Evolutionary conservation across 2,888 invertebrate species (phyloP).

Genomic region (Callyntrura guangdongensis): DNA sequence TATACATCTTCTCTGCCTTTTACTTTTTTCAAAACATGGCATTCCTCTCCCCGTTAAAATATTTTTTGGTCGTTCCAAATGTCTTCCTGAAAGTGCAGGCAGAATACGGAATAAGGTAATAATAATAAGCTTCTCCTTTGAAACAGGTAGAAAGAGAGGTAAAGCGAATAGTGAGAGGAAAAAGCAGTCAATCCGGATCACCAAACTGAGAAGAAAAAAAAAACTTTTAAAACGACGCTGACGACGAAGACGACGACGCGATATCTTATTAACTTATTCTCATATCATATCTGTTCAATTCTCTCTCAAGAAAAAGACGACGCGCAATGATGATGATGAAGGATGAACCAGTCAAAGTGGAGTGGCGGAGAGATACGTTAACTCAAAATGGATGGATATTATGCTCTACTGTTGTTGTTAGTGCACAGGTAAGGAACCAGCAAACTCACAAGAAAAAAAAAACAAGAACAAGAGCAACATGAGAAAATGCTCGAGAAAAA

Average conservation of each 20-base stretch:
- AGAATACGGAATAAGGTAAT: constrained; percentile 77
- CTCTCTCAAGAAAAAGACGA: constrained; percentile 25
- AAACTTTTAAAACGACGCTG: constrained; percentile 27
- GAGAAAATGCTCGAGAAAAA: constrained; percentile 29
- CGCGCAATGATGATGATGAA: constrained; percentile 12
- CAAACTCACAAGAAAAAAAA: not conserved
- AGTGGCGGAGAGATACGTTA: not conserved
- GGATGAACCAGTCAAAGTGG: not conserved
- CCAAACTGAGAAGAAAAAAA: constrained; percentile 28
- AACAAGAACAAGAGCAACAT: constrained; percentile 49
- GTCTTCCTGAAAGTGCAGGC: constrained; percentile 76
- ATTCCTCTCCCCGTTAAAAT: not conserved
- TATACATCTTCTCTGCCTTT: constrained; percentile 21
- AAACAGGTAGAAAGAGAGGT: constrained; percentile 26
- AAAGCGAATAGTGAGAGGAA: constrained; percentile 62
- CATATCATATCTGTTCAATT: not conserved
- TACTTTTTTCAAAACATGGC: constrained; percentile 20
- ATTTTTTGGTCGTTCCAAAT: constrained; percentile 44
- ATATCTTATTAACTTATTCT: constrained; percentile 75
- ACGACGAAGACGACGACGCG: constrained; percentile 21
- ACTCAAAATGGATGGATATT: not conserved
- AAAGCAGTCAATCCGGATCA: constrained; percentile 80
- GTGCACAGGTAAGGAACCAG: constrained; percentile 26
- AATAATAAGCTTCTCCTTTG: constrained; percentile 43
- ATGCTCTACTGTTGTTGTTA: not conserved